Conservation (phyloP, 2,797 vertebrate species). For the Eospalax fontanierii region DNA sequence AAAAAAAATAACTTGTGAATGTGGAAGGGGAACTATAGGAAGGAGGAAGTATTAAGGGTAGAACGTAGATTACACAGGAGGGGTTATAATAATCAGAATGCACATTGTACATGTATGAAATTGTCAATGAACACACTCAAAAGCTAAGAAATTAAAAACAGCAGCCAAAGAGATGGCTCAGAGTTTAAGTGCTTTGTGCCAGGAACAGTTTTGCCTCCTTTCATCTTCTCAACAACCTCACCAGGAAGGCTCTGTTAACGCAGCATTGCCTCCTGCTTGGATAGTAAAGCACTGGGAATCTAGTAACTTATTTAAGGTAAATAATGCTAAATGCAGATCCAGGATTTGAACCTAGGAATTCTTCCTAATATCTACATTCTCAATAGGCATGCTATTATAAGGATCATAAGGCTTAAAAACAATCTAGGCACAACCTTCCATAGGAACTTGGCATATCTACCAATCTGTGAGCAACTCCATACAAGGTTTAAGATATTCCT, state of each 20-base stretch:
- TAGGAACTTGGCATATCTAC: not conserved
- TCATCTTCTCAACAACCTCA: not conserved
- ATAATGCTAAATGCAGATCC: not conserved
- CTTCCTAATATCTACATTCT: not conserved
- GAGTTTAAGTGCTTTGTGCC: not conserved
- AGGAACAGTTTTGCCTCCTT: not conserved
- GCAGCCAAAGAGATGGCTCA: not conserved
- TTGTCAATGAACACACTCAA: too few species aligned
- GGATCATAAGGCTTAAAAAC: not conserved
- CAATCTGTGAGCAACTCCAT: not conserved
- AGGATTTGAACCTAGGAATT: constrained; percentile 36
- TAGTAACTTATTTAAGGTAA: not conserved
- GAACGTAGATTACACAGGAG: too few species aligned
- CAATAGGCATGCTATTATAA: not conserved
- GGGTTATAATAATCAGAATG: too few species aligned
- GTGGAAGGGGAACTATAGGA: too few species aligned
- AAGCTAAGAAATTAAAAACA: too few species aligned
- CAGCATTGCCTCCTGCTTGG: not conserved
- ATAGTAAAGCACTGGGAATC: not conserved
- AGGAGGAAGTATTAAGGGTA: too few species aligned
- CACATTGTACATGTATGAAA: too few species aligned
- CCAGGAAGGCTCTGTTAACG: not conserved
- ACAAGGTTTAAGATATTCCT: not conserved
- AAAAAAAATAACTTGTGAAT: too few species aligned
- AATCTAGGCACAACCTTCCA: not conserved